phyloP scores from a whole-genome alignment of 2,888 invertebrate species.

The Syrista parreyssii region DNA sequence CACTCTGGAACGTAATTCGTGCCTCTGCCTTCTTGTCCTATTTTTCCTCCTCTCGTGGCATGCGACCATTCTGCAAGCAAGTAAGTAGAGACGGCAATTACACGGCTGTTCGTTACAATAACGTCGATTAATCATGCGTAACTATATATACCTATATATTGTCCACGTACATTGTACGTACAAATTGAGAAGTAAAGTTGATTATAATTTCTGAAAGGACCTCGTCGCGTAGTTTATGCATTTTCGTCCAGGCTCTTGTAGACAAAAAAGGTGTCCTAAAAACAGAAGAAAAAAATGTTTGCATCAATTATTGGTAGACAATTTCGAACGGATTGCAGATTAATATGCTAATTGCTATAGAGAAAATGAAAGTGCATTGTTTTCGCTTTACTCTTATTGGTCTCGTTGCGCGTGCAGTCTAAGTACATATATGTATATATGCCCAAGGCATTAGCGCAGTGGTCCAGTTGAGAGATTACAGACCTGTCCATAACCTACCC shows the following conservation, averaged over 20 bases:
- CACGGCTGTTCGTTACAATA: background rate
- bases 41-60: background rate
- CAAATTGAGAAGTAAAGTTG: background rate
- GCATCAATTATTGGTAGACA: background rate
- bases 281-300: background rate
- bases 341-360: background rate
- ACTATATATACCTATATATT: background rate
- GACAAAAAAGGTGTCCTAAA: background rate
- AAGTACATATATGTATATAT: background rate
- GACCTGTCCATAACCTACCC: slow-evolving; percentile 22
- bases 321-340: background rate
- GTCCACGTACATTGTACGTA: background rate
- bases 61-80: background rate
- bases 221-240: background rate
- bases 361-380: background rate
- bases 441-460: background rate
- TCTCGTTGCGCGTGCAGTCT: background rate
- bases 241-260: background rate
- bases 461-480: background rate
- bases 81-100: background rate
- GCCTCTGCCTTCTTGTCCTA: background rate
- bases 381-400: background rate
- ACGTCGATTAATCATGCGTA: background rate
- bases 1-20: background rate
- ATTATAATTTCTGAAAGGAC: background rate